Base-by-base conservation (phyloP, 2,888 invertebrate genomes). In the Nomada flava region DNA sequence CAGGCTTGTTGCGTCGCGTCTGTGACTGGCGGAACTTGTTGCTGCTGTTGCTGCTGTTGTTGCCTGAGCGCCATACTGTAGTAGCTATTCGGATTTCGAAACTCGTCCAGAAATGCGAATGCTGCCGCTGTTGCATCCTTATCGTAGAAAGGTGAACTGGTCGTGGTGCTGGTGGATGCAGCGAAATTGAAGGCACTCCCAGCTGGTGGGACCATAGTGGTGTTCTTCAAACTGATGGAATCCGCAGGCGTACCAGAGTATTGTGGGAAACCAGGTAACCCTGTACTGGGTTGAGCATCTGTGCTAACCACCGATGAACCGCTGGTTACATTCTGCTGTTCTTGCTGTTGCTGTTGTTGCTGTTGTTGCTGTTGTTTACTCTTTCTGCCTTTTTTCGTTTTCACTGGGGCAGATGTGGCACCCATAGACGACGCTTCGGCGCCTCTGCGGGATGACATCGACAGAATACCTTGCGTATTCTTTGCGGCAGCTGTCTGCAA, bases 151-250 rank as follows among this genome's bases (percentile, higher is more conserved):
- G 92, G 87, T 15, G 93, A 89, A 73, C 89, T 91, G 36, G 91
- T 91, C 9, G 92, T 79, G 2, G 90, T 80, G 23, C 91, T 91
- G 15, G 96, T 95, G 0, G 97, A 95, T 4, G 97, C 95, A 23
- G 97, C 97, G 91, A 97, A 98, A 92, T 97, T 98, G 90, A 98
- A 98, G 69, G 98, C 97, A 94, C 97, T 97, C 42, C 97, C 96
- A 13, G 92, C 90, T 13, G 92, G 89, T 10, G 97, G 96, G 84
- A 97, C 97, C 91, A 97, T 96, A 88, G 96, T 96, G 5, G 95
- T 94, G 67, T 96, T 96, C 89, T 97, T 95, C 65, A 96, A 91
- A 15, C 96, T 95, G 87, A 97, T 95, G 83, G 95, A 88, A 76
- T 93, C 92, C 23, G 86, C 84, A 2, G 89, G 69, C 9, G 89